phyloP scores from a whole-genome alignment of 2,797 vertebrate genomes.

The Cyclopterus lumpus region DNA sequence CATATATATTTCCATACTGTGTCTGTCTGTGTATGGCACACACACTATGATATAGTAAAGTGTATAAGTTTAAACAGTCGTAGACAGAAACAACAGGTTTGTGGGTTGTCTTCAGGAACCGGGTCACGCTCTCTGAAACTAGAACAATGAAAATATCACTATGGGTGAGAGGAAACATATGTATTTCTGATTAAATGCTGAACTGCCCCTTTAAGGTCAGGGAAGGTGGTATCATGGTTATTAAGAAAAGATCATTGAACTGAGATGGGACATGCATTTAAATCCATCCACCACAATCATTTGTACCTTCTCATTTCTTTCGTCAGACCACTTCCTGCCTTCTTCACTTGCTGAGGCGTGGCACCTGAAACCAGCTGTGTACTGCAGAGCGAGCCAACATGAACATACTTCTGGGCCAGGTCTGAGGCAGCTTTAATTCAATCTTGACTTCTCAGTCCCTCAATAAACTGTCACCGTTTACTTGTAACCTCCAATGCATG shows the following conservation, averaged over 20 bases:
- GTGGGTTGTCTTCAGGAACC: not conserved
- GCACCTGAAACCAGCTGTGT: too few species aligned
- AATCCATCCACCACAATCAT: too few species aligned
- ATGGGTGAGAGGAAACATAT: not conserved
- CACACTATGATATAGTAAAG: too few species aligned
- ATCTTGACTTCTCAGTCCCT: constrained; percentile 20
- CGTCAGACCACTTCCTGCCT: not conserved
- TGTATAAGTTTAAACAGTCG: too few species aligned
- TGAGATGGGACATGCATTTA: not conserved
- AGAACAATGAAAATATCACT: too few species aligned
- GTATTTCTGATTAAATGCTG: not conserved
- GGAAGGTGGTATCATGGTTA: not conserved
- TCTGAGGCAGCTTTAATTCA: constrained; percentile 3
- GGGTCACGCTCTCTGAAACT: not conserved
- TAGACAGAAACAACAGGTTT: not conserved
- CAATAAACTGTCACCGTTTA: constrained; percentile 31
- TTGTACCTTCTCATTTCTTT: too few species aligned
- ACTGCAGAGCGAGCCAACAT: not conserved
- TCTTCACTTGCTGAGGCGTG: too few species aligned
- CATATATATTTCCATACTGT: too few species aligned
- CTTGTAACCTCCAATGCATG: constrained; percentile 9
- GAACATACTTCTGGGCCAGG: not conserved
- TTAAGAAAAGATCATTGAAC: too few species aligned
- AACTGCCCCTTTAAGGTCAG: not conserved
- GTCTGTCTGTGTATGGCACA: too few species aligned